Evolutionary conservation across 2,113 vertebrate genomes (phyloP).

Genomic region (Bolborhynchus lineola): DNA sequence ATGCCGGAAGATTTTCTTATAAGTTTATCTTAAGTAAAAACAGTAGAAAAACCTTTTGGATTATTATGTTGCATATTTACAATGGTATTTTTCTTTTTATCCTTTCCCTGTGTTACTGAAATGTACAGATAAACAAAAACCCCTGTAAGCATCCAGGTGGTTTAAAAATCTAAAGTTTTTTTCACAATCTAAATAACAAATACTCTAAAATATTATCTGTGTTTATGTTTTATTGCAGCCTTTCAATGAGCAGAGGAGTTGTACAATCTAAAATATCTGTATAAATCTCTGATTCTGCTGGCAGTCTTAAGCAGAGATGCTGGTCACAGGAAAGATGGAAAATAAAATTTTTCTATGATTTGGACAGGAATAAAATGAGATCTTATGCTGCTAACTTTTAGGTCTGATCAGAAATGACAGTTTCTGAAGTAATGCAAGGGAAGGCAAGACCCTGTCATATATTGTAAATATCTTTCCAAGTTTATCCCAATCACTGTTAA

Average conservation of each 20-base stretch:
- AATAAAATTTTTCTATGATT: not conserved
- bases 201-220: not conserved
- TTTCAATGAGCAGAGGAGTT: not conserved
- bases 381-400: not conserved
- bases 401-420: not conserved
- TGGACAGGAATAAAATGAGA: not conserved
- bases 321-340: not conserved
- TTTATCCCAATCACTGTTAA: not conserved
- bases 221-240: not conserved
- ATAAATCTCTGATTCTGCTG: not conserved
- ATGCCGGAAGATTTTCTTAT: not conserved
- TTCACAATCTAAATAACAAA: not conserved
- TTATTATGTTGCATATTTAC: not conserved
- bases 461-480: not conserved
- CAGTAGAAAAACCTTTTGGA: not conserved
- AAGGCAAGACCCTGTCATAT: not conserved
- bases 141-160: not conserved
- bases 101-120: not conserved
- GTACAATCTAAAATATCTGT: not conserved
- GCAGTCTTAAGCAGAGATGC: not conserved
- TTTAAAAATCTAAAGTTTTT: not conserved
- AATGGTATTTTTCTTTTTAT: not conserved
- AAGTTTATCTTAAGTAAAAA: not conserved
- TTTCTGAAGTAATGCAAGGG: not conserved
- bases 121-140: not conserved